phyloP scores from a whole-genome alignment of 2,888 invertebrate species.

The Uropetala carovei region DNA sequence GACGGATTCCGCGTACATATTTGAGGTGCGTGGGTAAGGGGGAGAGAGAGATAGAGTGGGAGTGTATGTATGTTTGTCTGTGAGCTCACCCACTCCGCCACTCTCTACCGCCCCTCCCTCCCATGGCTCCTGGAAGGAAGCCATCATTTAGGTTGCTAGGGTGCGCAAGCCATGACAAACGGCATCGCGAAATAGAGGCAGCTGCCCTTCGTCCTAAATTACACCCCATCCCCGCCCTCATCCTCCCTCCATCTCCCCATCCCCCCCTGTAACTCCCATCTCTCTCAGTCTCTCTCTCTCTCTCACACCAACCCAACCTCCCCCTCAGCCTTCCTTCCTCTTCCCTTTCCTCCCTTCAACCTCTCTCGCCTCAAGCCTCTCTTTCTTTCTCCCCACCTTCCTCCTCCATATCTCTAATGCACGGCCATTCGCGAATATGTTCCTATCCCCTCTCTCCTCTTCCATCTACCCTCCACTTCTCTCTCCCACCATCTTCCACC shows the following conservation, averaged over 20 bases:
- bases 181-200: conserved; percentile 59
- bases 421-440: background rate
- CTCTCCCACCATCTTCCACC: background rate
- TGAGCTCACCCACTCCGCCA: conserved; percentile 18
- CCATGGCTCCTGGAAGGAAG: conserved; percentile 57
- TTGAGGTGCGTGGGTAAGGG: background rate
- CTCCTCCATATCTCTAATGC: too few relatives aligned
- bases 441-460: background rate
- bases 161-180: conserved; percentile 50
- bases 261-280: background rate
- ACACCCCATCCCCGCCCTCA: conserved; percentile 25
- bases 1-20: background rate
- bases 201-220: conserved; percentile 63
- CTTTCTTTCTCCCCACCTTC: background rate
- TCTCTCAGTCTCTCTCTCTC: background rate
- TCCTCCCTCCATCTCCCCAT: background rate
- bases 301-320: background rate
- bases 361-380: background rate
- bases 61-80: conserved; percentile 45
- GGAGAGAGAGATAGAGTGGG: conserved; percentile 31
- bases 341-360: too few relatives aligned
- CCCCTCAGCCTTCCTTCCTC: background rate
- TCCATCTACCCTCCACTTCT: background rate
- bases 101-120: background rate
- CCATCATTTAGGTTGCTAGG: conserved; percentile 57